Conservation (phyloP, 2,113 vertebrate genomes). For the Argyrosomus japonicus region DNA sequence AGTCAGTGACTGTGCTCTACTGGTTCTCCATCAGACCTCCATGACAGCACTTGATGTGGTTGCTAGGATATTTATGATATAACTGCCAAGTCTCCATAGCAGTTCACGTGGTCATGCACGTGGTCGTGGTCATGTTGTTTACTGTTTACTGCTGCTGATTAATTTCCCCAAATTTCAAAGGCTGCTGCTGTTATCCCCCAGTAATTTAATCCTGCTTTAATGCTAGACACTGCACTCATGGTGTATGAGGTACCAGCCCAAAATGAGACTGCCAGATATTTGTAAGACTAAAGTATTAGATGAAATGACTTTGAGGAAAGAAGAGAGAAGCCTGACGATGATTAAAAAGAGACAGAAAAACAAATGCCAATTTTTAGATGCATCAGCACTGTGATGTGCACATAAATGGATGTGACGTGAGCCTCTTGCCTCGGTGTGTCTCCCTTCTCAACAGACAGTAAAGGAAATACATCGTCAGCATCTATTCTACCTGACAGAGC, state of each 20-base stretch:
- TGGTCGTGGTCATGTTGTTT: no score
- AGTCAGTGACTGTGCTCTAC: background rate
- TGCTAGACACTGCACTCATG: background rate
- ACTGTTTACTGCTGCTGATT: background rate
- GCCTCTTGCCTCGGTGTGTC: background rate
- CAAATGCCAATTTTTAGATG: background rate
- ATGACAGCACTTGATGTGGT: background rate
- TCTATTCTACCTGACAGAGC: background rate
- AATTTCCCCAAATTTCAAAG: background rate
- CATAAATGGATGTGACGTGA: background rate
- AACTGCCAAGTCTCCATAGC: background rate
- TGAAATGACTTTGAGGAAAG: background rate
- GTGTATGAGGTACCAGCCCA: background rate
- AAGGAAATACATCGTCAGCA: background rate
- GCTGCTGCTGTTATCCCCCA: background rate
- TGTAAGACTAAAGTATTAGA: background rate
- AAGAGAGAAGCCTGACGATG: no score
- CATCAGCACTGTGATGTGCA: background rate
- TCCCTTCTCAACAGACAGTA: background rate
- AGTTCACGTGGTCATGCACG: background rate
- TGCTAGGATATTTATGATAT: conserved; percentile 29
- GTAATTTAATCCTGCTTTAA: background rate
- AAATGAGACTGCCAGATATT: background rate
- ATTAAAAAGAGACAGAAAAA: no score
- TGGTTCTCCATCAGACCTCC: conserved; percentile 15